Evolutionary conservation across 2,888 invertebrate species (phyloP).

Genomic region (Eupithecia dodoneata): DNA sequence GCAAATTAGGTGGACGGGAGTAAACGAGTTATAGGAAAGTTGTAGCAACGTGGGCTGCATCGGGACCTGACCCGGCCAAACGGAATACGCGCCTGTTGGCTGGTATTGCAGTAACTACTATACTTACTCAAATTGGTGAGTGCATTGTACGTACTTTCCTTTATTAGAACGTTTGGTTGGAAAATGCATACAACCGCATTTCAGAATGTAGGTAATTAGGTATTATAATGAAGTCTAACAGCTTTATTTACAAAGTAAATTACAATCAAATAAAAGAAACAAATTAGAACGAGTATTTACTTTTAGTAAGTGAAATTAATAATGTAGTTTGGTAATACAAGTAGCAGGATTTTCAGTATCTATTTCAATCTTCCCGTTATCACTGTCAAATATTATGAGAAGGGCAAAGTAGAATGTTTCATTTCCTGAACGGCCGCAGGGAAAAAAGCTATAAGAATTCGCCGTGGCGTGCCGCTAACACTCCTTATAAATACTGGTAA

Average conservation of each 20-base stretch:
- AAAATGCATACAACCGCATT: not conserved
- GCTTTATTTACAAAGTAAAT: too few species aligned
- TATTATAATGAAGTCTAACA: too few species aligned
- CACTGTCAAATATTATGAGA: conserved; percentile 46
- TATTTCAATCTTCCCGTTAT: conserved; percentile 38
- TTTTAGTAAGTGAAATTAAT: not conserved
- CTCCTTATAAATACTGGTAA: conserved; percentile 83
- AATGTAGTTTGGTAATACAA: not conserved
- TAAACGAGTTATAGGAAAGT: conserved; percentile 77
- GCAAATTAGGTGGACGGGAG: conserved; percentile 74
- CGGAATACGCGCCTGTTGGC: conserved; percentile 43
- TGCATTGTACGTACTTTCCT: conserved; percentile 4
- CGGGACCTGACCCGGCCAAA: conserved; percentile 58
- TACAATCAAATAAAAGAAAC: too few species aligned
- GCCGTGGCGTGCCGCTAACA: conserved; percentile 75
- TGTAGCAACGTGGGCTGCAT: conserved; percentile 59
- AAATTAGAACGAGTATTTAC: too few species aligned
- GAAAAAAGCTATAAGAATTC: conserved; percentile 55
- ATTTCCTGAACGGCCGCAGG: conserved; percentile 50
- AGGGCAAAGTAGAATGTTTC: conserved; percentile 41
- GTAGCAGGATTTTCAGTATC: conserved; percentile 27
- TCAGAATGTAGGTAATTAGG: not conserved
- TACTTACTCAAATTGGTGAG: not conserved
- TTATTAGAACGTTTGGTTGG: not conserved
- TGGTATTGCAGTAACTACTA: conserved; percentile 7